These are phyloP conservation scores for Stegodyphus dumicola DNA, from an alignment of 1,140 invertebrate genomes.

Conservation along the genomic window DNA sequence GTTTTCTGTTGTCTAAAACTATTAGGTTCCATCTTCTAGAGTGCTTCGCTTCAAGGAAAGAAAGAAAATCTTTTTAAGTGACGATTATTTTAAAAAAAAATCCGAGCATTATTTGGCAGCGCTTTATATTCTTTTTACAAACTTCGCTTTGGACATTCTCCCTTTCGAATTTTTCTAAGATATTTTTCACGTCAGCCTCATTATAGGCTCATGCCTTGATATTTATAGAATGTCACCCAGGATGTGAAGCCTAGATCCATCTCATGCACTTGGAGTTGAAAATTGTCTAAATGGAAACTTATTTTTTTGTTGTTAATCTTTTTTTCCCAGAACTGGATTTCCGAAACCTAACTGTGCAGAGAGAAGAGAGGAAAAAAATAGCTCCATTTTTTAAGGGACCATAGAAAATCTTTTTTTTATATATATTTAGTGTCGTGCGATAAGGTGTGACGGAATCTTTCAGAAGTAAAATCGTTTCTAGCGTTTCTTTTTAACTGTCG, in stretches of 20 bases:
- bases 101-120: too few species aligned
- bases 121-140: too few species aligned
- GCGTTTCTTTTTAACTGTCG: neutral
- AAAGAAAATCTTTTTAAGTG: too few species aligned
- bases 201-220: constrained; percentile 23
- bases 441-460: constrained; percentile 57
- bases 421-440: constrained; percentile 1
- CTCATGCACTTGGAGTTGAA: constrained; percentile 20
- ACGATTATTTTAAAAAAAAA: too few species aligned
- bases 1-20: too few species aligned
- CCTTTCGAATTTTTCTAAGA: neutral
- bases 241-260: constrained; percentile 29
- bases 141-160: too few species aligned
- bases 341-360: too few species aligned
- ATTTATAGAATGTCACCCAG: constrained; percentile 41
- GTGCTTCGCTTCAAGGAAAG: too few species aligned
- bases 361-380: too few species aligned
- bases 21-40: too few species aligned
- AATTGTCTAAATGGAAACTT: constrained; percentile 42
- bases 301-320: constrained; percentile 7
- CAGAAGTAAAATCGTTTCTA: constrained; percentile 35
- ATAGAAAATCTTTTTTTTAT: neutral
- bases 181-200: constrained; percentile 4
- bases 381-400: neutral
- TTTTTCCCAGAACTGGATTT: neutral